Conservation (phyloP, 1,140 invertebrate genomes). For the Spodoptera frugiperda region DNA sequence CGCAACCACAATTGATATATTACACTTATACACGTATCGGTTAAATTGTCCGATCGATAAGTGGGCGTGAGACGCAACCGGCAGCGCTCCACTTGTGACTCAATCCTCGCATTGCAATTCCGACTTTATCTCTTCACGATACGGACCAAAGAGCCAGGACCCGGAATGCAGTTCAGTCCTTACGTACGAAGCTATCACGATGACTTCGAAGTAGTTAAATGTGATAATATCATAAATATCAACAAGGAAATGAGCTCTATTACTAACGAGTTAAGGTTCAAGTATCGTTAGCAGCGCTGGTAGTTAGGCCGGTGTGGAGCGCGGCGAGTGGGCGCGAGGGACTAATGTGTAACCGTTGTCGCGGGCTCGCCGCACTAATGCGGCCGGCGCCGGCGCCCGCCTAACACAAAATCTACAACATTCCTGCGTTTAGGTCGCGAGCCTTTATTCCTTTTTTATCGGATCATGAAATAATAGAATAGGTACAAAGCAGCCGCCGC, state of each 20-base stretch:
- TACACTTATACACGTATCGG: slow-evolving; percentile 76
- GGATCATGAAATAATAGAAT: slow-evolving; percentile 80
- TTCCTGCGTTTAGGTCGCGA: slow-evolving; percentile 79
- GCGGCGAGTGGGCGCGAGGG: slow-evolving; percentile 41
- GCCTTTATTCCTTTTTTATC: slow-evolving; percentile 82
- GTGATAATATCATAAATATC: slow-evolving; percentile 11
- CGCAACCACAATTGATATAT: slow-evolving; percentile 69
- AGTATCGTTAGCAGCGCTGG: background rate
- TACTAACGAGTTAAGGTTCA: background rate
- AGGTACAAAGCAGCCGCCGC: slow-evolving; percentile 74
- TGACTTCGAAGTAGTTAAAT: background rate
- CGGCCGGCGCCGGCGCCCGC: slow-evolving; percentile 82
- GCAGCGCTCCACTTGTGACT: slow-evolving; percentile 38
- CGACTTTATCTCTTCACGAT: background rate
- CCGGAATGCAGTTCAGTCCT: background rate
- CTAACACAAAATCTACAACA: slow-evolving; percentile 79
- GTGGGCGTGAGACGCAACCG: slow-evolving; percentile 69
- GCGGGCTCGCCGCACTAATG: slow-evolving; percentile 73
- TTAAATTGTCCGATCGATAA: slow-evolving; percentile 80
- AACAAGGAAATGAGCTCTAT: slow-evolving; percentile 18
- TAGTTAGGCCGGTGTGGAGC: background rate
- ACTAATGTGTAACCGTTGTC: slow-evolving; percentile 78
- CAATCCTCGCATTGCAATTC: background rate
- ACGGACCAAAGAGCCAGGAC: background rate
- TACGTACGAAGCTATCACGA: background rate